Base-by-base conservation (phyloP, 2,888 invertebrate genomes). In the Scaptomyza cyrtandrae region DNA sequence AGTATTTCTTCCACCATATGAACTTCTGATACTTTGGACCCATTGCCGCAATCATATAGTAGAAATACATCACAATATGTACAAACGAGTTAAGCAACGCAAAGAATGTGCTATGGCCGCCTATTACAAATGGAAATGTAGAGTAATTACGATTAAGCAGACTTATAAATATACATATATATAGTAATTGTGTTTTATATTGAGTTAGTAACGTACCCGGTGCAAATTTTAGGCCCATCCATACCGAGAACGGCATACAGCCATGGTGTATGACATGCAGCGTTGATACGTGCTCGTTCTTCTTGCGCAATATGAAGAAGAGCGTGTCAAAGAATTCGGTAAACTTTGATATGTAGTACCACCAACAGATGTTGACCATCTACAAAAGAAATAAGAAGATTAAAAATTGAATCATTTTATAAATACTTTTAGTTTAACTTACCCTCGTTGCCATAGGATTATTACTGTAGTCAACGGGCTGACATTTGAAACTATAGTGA, bases 1-100 rank as follows among this genome's bases (percentile, higher is more conserved):
- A 95, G 92, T 98, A 97, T 90, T 97, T 98, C 93, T 98, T 99
- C 98, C 98, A 99, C 98, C 98, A 98, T 85, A 98, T 96, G 92
- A 95, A 98, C 92, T 97, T 97, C 93, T 97, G 97, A 93, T 97
- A 98, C 90, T 95, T 93, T 44, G 98, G 98, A 56, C 98, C 98
- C 95, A 98, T 95, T 27, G 98, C 98, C 6, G 98, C 95, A 71
- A 98, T 94, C 95, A 98, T 98, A 92, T 98, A 99, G 93, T 99
- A 99, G 92, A 97, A 97, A 93, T 99, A 98, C 98, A 99, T 98
- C 75, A 98, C 95, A 89, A 98, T 96, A 93, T 99, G 98, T 68
- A 99, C 98, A 91, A 98, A 98, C 3, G 98, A 96, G 93, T 98
- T 98, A 86, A 98, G 94, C 85, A 98, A 94, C 37, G 98, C 96